These are phyloP conservation scores for Fopius arisanus DNA, from an alignment of 1,140 invertebrate species.

Conservation along the genomic window DNA sequence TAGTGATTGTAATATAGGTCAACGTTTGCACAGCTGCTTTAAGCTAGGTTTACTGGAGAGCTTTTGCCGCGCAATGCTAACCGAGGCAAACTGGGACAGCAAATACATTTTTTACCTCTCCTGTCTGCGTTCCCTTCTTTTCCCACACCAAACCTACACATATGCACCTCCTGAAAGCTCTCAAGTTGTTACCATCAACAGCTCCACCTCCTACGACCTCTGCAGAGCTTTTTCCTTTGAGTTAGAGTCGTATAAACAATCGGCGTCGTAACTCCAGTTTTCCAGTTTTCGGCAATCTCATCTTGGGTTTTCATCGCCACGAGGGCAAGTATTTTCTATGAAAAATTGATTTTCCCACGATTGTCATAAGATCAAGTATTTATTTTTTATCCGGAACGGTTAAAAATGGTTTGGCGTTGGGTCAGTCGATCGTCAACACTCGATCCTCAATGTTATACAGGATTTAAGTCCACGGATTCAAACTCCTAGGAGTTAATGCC, in stretches of 20 bases:
- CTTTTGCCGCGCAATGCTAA: conserved; percentile 54
- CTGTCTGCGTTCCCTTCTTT: conserved; percentile 2
- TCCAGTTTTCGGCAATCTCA: too few species aligned
- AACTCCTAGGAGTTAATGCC: conserved; percentile 20
- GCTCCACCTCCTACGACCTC: neutral
- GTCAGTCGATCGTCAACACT: neutral
- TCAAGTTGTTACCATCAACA: neutral
- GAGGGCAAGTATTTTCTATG: too few species aligned
- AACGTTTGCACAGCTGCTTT: conserved; percentile 63
- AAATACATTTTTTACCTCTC: conserved; percentile 59
- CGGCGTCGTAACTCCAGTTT: too few species aligned
- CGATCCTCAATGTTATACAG: conserved; percentile 1
- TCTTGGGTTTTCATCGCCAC: too few species aligned
- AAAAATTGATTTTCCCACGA: too few species aligned
- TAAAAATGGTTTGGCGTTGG: neutral
- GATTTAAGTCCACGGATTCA: conserved; percentile 3
- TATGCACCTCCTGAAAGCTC: neutral
- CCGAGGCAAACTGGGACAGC: conserved; percentile 58
- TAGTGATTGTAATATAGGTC: conserved; percentile 62
- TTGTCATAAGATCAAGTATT: too few species aligned
- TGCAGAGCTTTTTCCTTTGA: neutral
- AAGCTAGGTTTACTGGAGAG: conserved; percentile 63
- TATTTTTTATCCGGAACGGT: too few species aligned
- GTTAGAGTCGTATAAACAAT: neutral
- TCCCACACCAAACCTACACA: conserved; percentile 20